Conservation (phyloP, 2,888 invertebrate genomes). For the Dinocampus coccinellae region DNA sequence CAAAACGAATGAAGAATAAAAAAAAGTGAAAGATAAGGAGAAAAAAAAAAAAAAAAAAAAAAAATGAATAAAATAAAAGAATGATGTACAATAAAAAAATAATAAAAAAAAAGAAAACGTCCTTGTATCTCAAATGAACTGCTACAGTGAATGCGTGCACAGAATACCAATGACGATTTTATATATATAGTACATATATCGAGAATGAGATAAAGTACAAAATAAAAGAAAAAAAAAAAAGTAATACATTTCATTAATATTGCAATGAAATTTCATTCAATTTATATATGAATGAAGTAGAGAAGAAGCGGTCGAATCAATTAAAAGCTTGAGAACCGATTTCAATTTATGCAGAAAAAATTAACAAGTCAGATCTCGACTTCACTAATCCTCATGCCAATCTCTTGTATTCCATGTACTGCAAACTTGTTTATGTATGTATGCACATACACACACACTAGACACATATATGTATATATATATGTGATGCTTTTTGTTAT, state of each 20-base stretch:
- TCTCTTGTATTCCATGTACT: background rate
- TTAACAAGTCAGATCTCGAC: conserved; percentile 67
- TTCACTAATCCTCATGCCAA: conserved; percentile 15
- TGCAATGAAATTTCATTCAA: conserved; percentile 13
- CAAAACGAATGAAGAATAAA: background rate
- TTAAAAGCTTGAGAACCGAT: conserved; percentile 57
- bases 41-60: background rate
- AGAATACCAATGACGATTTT: too few species aligned
- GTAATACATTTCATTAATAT: too few species aligned
- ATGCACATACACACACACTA: background rate
- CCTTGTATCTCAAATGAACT: background rate
- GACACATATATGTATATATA: conserved; percentile 1
- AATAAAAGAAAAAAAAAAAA: background rate
- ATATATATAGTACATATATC: too few species aligned
- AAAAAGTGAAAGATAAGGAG: too few species aligned
- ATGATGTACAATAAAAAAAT: background rate
- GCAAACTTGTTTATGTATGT: background rate
- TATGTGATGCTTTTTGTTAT: background rate
- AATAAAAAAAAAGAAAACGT: background rate
- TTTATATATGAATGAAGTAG: background rate
- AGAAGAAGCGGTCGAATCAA: conserved; percentile 53
- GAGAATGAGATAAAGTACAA: background rate
- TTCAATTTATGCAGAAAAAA: conserved; percentile 66
- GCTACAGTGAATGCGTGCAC: background rate
- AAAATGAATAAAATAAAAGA: background rate